These are phyloP conservation scores for Nymphalis c-album DNA, from an alignment of 2,888 invertebrate genomes.

Conservation along the genomic window DNA sequence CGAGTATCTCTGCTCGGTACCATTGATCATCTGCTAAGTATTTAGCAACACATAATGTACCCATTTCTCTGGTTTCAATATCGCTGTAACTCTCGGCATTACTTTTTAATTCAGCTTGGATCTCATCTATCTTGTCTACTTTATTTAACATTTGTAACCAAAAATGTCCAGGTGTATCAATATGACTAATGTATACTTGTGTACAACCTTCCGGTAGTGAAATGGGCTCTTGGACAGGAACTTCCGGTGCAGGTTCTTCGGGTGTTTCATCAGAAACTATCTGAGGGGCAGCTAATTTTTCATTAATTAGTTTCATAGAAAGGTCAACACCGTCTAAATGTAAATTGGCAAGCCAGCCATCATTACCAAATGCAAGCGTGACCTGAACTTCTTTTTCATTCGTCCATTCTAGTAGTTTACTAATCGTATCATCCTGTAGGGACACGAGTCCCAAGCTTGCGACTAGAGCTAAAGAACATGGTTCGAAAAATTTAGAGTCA, in stretches of 20 bases:
- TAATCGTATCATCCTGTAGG: conserved; percentile 63
- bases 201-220: conserved; percentile 64
- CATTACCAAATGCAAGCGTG: conserved; percentile 74
- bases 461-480: conserved; percentile 64
- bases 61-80: conserved; percentile 81
- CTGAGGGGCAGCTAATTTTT: conserved; percentile 65
- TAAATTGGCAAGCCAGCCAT: conserved; percentile 81
- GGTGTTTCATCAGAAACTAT: conserved; percentile 49
- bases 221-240: conserved; percentile 53
- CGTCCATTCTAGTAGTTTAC: conserved; percentile 66
- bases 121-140: conserved; percentile 76
- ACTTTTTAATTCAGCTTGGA: conserved; percentile 85
- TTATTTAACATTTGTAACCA: conserved; percentile 86
- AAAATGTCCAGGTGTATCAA: conserved; percentile 88
- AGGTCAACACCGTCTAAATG: conserved; percentile 76
- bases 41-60: conserved; percentile 87
- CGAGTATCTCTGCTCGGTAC: conserved; percentile 95
- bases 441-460: conserved; percentile 67
- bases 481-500: conserved; percentile 71
- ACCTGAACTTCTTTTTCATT: conserved; percentile 78
- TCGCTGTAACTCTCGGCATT: conserved; percentile 76
- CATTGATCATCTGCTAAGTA: conserved; percentile 92
- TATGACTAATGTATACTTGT: conserved; percentile 84
- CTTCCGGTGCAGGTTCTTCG: conserved; percentile 49
- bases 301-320: conserved; percentile 71